phyloP scores from a whole-genome alignment of 2,888 invertebrate species.

The Furcula furcula region DNA sequence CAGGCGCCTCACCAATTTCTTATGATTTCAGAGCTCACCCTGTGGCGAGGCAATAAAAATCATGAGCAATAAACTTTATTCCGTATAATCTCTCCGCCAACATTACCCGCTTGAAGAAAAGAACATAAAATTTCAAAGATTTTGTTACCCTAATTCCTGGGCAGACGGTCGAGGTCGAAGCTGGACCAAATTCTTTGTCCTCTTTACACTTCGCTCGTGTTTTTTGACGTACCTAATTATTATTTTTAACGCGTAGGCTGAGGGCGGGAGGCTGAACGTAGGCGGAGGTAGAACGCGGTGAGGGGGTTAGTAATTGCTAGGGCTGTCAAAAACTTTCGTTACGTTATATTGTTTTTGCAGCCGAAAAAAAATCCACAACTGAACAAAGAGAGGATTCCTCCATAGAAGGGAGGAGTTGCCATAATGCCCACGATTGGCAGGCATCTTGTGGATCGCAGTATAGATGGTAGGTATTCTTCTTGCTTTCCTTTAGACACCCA shows the following conservation, averaged over 20 bases:
- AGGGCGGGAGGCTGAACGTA: conserved; percentile 10
- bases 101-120: not conserved
- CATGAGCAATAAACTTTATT: not conserved
- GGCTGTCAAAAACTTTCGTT: not conserved
- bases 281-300: conserved; percentile 1
- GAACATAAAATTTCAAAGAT: not conserved
- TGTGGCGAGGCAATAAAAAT: not conserved
- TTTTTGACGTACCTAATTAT: conserved; percentile 33
- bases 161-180: conserved; percentile 10
- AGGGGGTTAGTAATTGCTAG: conserved; percentile 8
- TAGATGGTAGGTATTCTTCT: no score
- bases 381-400: no score
- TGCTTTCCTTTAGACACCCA: no score
- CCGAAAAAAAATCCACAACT: no score
- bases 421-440: no score
- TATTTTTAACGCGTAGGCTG: conserved; percentile 33
- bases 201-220: conserved; percentile 19
- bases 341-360: not conserved
- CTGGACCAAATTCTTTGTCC: conserved; percentile 22
- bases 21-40: no score
- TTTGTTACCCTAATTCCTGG: conserved; percentile 13
- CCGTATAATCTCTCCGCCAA: not conserved
- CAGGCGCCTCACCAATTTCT: not conserved
- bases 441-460: no score
- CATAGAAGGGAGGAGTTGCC: no score